These are phyloP conservation scores for Hippocampus mohnikei DNA, from an alignment of 2,113 vertebrate species.

Conservation along the genomic window DNA sequence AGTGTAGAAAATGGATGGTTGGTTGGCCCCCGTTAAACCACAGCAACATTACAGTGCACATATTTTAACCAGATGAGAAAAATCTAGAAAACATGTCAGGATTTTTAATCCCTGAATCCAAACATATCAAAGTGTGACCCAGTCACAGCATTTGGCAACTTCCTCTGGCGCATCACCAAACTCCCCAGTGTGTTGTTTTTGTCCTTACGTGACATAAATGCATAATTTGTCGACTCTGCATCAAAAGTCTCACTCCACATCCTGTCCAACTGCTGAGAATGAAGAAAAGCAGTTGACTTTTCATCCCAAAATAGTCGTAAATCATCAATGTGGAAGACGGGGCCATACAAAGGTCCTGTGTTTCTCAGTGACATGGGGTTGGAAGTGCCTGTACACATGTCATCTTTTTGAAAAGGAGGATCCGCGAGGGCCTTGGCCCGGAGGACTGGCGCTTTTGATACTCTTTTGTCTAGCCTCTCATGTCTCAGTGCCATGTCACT, in stretches of 20 bases:
- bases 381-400: slow-evolving; percentile 62
- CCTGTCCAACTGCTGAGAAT: slow-evolving; percentile 57
- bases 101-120: not conserved
- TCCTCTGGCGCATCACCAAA: slow-evolving; percentile 41
- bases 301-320: slow-evolving; percentile 50
- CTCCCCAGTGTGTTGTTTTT: slow-evolving; percentile 35
- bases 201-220: slow-evolving; percentile 52
- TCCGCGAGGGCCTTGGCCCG: slow-evolving; percentile 56
- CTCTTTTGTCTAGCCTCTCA: slow-evolving; percentile 60
- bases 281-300: slow-evolving; percentile 52
- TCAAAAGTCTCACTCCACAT: slow-evolving; percentile 60
- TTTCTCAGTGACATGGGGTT: slow-evolving; percentile 57
- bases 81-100: not conserved
- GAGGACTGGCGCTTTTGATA: slow-evolving; percentile 63
- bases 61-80: not conserved
- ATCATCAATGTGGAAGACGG: slow-evolving; percentile 43
- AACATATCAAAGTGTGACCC: slow-evolving; percentile 27
- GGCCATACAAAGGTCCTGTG: slow-evolving; percentile 36
- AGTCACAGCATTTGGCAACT: slow-evolving; percentile 34
- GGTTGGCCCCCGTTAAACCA: not conserved
- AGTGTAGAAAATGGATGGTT: not conserved
- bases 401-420: slow-evolving; percentile 69
- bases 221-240: slow-evolving; percentile 52
- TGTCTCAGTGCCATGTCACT: slow-evolving; percentile 54
- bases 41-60: not conserved